Base-by-base conservation (phyloP, 2,113 vertebrate genomes). In the Tragelaphus strepsiceros region DNA sequence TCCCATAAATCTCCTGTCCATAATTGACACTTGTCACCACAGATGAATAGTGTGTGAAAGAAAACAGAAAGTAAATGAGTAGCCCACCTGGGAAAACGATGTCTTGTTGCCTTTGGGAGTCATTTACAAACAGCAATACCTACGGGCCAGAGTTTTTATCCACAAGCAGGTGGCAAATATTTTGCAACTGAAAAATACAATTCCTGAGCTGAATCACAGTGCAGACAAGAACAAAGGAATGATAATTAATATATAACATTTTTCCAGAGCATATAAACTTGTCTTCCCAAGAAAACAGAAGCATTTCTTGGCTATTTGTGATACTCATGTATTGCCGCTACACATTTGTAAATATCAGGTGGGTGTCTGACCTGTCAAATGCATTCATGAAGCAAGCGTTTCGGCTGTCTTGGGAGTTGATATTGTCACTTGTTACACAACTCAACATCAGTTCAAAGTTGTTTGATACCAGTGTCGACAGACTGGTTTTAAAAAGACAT, bases 1-100 rank as follows among this genome's bases (percentile, higher is more conserved):
- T 98, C 98, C 97, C 98, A 98, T 98, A 98, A 99, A 98, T 99
- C 98, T 98, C 97, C 24, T 97, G 95, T 94, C 97, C 97, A 96
- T 99, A 99, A 99, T 99, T 99, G 99, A 99, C 99, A 99, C 98
- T 99, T 98, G 98, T 98, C 98, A 98, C 97, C 97, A 90, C 96
- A 98, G 98, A 99, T 98, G 98, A 98, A 99, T 98, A 97, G 98
- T 98, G 91, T 98, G 98, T 98, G 98, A 98, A 98, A 96, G 98
- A 98, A 98, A 98, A 98, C 95, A 98, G 98, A 98, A 98, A 98
- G 97, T 96, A 98, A 98, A 98, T 98, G 98, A 99, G 98, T 98
- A 98, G 97, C 87, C 98, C 98, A 98, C 95, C 81, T 97, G 97
- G 97, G 98, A 98, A 98, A 98, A 98, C 17, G 49, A 89, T 98